Conservation (phyloP, 2,888 invertebrate genomes). For the Branchellion lobata region DNA sequence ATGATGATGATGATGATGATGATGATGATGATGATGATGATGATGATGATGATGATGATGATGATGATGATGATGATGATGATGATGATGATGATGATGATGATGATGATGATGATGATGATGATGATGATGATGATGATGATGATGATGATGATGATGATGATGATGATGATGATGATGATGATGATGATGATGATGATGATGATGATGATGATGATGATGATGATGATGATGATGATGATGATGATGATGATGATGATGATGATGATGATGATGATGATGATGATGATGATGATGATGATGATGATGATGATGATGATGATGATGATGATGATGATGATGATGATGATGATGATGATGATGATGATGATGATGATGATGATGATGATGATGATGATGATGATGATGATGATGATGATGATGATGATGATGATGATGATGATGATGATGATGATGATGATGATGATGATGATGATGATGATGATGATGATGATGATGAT, state of each 20-base stretch:
- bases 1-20: neutral
- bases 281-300: neutral
- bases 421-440: neutral
- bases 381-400: neutral
- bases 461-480: neutral
- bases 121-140: neutral
- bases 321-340: neutral
- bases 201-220: neutral
- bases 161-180: neutral
- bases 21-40: neutral
- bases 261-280: neutral
- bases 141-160: neutral
- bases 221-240: neutral
- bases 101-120: neutral
- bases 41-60: neutral
- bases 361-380: neutral
- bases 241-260: neutral
- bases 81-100: neutral
- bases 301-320: neutral
- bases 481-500: neutral
- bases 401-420: neutral
- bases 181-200: neutral
- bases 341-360: neutral
- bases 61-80: neutral
- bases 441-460: neutral